Conservation (phyloP, 1,140 invertebrate species). For the Calephelis nemesis region DNA sequence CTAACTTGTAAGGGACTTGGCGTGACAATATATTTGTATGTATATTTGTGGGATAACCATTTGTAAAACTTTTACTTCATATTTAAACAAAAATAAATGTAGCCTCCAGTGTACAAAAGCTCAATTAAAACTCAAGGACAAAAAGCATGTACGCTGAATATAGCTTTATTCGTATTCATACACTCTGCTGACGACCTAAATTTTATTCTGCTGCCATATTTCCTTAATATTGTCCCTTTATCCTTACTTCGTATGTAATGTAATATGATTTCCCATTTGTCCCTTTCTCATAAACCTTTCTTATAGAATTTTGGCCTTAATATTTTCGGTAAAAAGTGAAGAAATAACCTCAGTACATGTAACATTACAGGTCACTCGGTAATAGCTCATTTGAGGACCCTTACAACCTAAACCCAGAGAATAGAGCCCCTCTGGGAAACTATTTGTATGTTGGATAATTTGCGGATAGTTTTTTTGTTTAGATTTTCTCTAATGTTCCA, state of each 20-base stretch:
- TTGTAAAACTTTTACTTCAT: conserved; percentile 1
- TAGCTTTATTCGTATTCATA: conserved; percentile 33
- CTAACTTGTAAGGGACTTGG: too few species aligned
- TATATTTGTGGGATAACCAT: background rate
- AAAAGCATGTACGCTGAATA: conserved; percentile 1
- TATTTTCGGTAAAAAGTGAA: conserved; percentile 15
- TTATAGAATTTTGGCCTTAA: conserved; percentile 14
- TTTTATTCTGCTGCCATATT: conserved; percentile 37
- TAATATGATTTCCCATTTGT: conserved; percentile 43
- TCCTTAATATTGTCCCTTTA: conserved; percentile 34
- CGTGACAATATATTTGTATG: too few species aligned
- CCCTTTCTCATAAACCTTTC: conserved; percentile 35
- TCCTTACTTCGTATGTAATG: conserved; percentile 32
- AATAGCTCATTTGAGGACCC: conserved; percentile 11
- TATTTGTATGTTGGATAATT: conserved; percentile 1
- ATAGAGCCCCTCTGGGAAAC: background rate
- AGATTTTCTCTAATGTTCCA: background rate
- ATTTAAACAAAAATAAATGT: conserved; percentile 13
- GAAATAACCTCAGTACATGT: background rate
- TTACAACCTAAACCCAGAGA: background rate
- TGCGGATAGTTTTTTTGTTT: conserved; percentile 1
- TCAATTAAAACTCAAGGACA: background rate
- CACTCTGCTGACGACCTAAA: conserved; percentile 25
- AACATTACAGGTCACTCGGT: background rate
- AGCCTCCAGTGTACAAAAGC: conserved; percentile 18